Evolutionary conservation across 2,888 invertebrate species (phyloP).

Genomic region (Apamea crenata): DNA sequence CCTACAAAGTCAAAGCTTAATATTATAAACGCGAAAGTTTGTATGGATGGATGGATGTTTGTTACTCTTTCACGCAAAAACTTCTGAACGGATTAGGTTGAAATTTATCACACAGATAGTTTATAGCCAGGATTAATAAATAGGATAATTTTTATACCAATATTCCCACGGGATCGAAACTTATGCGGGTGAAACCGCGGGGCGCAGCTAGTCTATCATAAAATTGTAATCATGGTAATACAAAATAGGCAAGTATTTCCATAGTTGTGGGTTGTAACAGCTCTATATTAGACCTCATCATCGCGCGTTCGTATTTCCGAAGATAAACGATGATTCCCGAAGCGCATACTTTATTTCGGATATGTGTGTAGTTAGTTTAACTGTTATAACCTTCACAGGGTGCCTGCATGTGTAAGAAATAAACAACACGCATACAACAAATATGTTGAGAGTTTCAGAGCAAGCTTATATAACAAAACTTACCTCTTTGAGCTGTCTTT

Average conservation of each 20-base stretch:
- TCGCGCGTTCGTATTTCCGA: background rate
- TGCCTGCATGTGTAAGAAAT: background rate
- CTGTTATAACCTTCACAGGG: background rate
- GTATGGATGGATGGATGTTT: no score
- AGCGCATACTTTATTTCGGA: background rate
- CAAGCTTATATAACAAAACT: background rate
- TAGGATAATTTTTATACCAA: no score
- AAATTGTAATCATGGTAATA: background rate
- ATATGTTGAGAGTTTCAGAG: background rate
- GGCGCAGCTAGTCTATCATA: no score
- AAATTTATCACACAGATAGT: no score
- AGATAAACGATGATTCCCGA: background rate
- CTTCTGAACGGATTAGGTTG: no score
- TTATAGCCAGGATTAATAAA: no score
- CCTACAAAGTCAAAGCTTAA: background rate
- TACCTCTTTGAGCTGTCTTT: constrained; percentile 67
- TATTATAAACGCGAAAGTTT: no score
- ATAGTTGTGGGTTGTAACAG: background rate
- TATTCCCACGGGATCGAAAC: no score
- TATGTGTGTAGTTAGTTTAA: background rate
- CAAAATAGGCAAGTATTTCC: background rate
- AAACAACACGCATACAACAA: background rate
- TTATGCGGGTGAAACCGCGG: no score
- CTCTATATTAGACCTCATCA: background rate
- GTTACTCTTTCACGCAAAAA: no score